Evolutionary conservation across 1,140 invertebrate species (phyloP).

Genomic region (Brachystomella parvula): DNA sequence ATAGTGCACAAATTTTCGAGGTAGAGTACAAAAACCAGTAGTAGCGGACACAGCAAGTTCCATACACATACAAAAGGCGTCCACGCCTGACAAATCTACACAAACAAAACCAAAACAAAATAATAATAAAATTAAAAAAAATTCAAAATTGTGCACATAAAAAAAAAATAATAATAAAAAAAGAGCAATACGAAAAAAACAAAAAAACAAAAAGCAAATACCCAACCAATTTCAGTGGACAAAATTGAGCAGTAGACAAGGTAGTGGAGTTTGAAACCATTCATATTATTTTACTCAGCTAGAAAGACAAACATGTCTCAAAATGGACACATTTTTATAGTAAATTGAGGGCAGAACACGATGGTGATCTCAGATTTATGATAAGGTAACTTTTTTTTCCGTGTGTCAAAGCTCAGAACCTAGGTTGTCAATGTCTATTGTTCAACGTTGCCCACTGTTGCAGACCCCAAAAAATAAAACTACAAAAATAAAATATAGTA

Average conservation of each 20-base stretch:
- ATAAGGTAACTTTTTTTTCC: too few species aligned
- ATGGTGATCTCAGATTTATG: too few species aligned
- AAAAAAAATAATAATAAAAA: neutral
- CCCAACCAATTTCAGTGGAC: too few species aligned
- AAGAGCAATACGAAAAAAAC: neutral
- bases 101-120: neutral
- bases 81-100: neutral
- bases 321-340: neutral
- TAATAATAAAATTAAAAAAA: conserved; percentile 9
- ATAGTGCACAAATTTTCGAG: conserved; percentile 28
- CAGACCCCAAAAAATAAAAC: too few species aligned
- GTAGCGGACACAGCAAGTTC: conserved; percentile 29
- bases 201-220: neutral
- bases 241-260: too few species aligned
- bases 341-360: neutral
- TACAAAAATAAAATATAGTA: neutral
- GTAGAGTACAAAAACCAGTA: conserved; percentile 41
- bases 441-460: too few species aligned
- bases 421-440: neutral
- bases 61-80: conserved; percentile 21
- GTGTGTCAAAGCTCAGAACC: neutral
- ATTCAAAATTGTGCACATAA: neutral
- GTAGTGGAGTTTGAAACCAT: too few species aligned
- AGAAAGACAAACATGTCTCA: neutral
- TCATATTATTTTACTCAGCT: neutral